Conservation (phyloP, 2,113 vertebrate species). For the Equus quagga region DNA sequence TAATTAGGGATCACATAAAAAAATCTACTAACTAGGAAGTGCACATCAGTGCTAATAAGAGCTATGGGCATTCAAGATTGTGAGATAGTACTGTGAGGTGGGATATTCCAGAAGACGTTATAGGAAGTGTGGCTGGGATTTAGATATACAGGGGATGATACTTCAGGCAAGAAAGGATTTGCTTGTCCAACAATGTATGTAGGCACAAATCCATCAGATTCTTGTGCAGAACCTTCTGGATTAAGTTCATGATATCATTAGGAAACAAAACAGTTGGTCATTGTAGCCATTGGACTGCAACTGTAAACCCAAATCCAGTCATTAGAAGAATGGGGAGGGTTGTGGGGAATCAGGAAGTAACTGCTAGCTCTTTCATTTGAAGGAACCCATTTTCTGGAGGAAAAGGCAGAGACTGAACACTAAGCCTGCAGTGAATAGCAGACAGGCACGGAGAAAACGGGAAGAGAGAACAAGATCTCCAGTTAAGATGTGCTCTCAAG, state of each 20-base stretch:
- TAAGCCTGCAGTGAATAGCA: conserved; percentile 50
- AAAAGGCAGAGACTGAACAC: conserved; percentile 72
- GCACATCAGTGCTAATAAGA: neutral
- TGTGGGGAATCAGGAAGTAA: conserved; percentile 45
- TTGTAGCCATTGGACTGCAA: neutral
- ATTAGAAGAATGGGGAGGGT: conserved; percentile 38
- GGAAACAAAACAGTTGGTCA: neutral
- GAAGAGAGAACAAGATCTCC: conserved; percentile 54
- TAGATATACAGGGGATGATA: neutral
- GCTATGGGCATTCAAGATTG: neutral
- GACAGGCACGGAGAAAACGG: conserved; percentile 22
- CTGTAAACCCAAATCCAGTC: conserved; percentile 57
- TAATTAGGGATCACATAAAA: neutral
- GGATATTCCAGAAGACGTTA: neutral
- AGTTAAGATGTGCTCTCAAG: conserved; percentile 56
- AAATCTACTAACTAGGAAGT: neutral
- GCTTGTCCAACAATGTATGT: neutral
- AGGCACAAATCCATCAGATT: neutral
- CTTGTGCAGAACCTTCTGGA: neutral
- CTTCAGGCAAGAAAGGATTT: neutral
- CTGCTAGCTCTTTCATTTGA: conserved; percentile 50
- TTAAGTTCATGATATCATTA: neutral
- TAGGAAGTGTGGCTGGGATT: neutral
- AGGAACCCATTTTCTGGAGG: conserved; percentile 62
- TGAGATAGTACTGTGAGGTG: neutral